Conservation (phyloP, 2,797 vertebrate genomes). For the Lagorchestes hirsutus region DNA sequence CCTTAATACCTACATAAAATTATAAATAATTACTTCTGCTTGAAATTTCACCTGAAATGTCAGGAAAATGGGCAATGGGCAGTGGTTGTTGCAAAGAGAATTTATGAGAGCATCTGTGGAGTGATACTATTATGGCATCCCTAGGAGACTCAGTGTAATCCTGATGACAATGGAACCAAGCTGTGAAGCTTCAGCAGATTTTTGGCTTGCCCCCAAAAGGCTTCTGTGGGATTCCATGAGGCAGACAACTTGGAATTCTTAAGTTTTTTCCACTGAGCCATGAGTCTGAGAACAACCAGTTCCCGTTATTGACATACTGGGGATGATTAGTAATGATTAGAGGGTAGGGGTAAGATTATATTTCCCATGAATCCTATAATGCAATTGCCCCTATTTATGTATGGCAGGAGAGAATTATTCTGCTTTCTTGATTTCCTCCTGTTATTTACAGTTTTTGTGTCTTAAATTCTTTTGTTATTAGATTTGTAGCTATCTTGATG, state of each 20-base stretch:
- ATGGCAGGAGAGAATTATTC: not conserved
- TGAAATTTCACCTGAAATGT: not conserved
- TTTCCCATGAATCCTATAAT: not conserved
- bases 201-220: not conserved
- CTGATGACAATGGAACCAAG: not conserved
- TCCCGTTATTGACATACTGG: not conserved
- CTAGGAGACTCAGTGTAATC: not conserved
- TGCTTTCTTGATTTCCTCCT: not conserved
- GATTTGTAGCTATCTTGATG: not conserved
- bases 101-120: not conserved
- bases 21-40: not conserved
- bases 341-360: not conserved
- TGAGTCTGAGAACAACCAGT: not conserved
- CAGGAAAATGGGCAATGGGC: not conserved
- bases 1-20: not conserved
- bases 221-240: not conserved
- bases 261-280: not conserved
- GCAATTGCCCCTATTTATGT: not conserved
- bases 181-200: not conserved
- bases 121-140: not conserved
- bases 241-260: not conserved
- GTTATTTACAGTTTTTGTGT: not conserved
- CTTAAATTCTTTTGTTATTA: slow-evolving; percentile 2
- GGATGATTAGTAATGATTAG: not conserved
- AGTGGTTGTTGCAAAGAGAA: not conserved